Conservation (phyloP, 2,888 invertebrate genomes). For the Thysanoteuthis rhombus region DNA sequence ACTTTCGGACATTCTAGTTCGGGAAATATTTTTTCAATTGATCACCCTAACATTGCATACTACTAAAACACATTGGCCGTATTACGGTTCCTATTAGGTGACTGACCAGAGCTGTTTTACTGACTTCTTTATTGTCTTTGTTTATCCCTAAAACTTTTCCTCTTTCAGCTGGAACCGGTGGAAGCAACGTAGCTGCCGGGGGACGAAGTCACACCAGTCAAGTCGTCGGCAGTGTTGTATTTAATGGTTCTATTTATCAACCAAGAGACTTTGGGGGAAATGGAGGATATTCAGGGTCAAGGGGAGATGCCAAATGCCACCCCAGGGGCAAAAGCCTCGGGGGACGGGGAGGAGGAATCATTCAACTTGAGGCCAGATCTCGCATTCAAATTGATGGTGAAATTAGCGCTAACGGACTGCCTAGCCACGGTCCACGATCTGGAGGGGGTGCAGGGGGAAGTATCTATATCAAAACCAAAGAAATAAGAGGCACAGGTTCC, state of each 20-base stretch:
- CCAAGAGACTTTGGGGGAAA: conserved; percentile 50
- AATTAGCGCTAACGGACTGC: conserved; percentile 41
- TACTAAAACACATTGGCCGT: no score
- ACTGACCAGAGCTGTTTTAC: no score
- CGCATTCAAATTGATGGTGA: conserved; percentile 40
- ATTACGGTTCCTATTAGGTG: no score
- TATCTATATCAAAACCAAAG: conserved; percentile 42
- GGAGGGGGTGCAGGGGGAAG: conserved; percentile 57
- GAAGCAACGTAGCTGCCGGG: conserved; percentile 47
- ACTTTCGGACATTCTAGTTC: no score
- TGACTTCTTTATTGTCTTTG: not conserved
- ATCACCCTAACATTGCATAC: no score
- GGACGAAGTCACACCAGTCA: conserved; percentile 44
- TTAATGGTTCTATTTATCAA: conserved; percentile 47
- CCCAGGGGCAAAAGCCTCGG: conserved; percentile 38
- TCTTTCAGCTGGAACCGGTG: conserved; percentile 47
- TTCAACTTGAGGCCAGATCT: conserved; percentile 40
- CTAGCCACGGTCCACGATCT: conserved; percentile 44
- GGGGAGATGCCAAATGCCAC: conserved; percentile 39
- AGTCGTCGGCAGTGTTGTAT: conserved; percentile 46
- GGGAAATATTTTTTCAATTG: no score
- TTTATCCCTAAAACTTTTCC: not conserved
- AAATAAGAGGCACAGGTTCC: conserved; percentile 42
- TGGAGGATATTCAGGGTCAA: conserved; percentile 49
- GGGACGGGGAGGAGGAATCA: conserved; percentile 52